Percentiles rank a stretch among this genome's conserved stretches.
Evolutionary conservation across 2,888 invertebrate genomes (phyloP).

Genomic region (Kuschelorhynchus macadamiae): DNA sequence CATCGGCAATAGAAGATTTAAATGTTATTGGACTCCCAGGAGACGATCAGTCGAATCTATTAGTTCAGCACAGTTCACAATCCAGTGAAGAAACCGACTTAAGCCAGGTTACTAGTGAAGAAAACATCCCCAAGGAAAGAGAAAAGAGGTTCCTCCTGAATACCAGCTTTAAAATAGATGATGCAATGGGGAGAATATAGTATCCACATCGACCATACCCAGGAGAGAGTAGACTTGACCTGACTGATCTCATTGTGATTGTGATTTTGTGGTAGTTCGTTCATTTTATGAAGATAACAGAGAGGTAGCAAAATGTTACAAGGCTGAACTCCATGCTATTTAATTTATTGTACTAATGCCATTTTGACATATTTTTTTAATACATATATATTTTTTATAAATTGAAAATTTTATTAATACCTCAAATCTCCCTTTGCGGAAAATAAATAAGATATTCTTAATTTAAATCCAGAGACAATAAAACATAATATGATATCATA

Average conservation of each 20-base stretch:
- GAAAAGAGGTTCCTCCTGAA: slow-evolving; percentile 33
- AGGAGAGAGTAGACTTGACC: slow-evolving; percentile 43
- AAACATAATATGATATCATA: too few relatives aligned
- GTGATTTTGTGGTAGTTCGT: slow-evolving; percentile 10
- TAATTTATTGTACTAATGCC: slow-evolving; percentile 2
- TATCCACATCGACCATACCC: background rate
- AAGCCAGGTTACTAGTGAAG: background rate
- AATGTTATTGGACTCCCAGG: background rate
- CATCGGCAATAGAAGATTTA: slow-evolving; percentile 1
- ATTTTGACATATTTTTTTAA: too few relatives aligned
- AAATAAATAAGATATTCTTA: too few relatives aligned
- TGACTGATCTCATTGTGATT: slow-evolving; percentile 40
- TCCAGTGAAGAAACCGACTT: background rate
- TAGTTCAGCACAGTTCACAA: background rate
- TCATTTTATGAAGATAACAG: background rate
- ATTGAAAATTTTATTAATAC: too few relatives aligned
- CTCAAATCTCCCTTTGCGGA: too few relatives aligned
- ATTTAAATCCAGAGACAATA: too few relatives aligned
- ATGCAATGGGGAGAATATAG: slow-evolving; percentile 38
- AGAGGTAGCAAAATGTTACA: background rate
- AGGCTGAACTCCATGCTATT: background rate
- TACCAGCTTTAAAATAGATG: slow-evolving; percentile 24
- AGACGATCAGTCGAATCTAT: background rate
- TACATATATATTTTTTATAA: too few relatives aligned
- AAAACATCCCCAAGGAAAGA: slow-evolving; percentile 18